Evolutionary conservation across 2,888 invertebrate species (phyloP), one percentile per base, ranked within the genome.

Genomic region (Bembecia ichneumoniformis): DNA sequence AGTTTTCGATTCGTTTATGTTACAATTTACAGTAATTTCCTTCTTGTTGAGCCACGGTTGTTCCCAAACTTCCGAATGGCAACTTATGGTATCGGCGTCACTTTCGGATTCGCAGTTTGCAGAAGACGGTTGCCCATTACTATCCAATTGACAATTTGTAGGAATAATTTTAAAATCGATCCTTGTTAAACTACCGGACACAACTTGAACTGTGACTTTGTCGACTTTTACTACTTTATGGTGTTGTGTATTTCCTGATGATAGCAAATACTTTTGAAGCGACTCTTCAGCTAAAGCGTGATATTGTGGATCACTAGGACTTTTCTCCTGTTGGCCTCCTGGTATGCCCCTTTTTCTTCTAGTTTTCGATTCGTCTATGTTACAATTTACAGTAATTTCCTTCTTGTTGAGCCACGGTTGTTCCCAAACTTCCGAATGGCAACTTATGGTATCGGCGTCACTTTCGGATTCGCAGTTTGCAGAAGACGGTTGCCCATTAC

Each of bases 161-260:
- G 82, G 75, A 10, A 47, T 47, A 5, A 58, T 55, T 9, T 51
- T 52, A 44, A 65, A 66, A 43, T 59, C 45, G 28, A 92, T 82
- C 60, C 72, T 87, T 10, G 87, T 88, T 17, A 76, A 51, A 1
- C 53, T 48, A 4, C 90, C 90, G 9, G 84, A 56, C 1, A 89
- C 90, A 1, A 87, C 67, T 51, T 68, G 63, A 4, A 53, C 56
- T 0, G 55, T 57, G 3, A 63, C 70, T 28, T 55, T 58, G 5
- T 69, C 55, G 5, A 89, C 51, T 46, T 13, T 40, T 0, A 55
- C 47, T 2, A 65, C 47, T 49, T 36, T 50, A n/a, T 60, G 55
- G 3, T 43, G 11, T 14, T 51, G 28, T 0, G 49, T 13, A 2
- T 35, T 54, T 9, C 60, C 62, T 13, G 49, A 47, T 20, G 49